Evolutionary conservation across 53 echinoderm and acorn worm species (phyloP), one percentile per base, ranked within the genome.

Genomic region (Pentamera pediparva): DNA sequence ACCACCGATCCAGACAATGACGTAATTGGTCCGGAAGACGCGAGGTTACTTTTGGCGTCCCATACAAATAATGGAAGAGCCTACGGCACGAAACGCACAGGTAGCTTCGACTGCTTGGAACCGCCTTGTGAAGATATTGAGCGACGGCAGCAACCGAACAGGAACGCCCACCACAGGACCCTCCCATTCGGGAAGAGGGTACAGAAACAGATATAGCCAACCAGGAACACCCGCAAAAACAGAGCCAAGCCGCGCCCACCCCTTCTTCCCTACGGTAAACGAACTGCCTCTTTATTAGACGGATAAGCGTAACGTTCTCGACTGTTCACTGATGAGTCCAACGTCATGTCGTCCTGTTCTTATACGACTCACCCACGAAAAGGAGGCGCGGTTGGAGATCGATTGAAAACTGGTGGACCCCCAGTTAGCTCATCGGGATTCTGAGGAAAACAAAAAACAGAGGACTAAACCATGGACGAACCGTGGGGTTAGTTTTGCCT

Each of bases 171-270:
- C 40, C 40, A 39, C 39, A 65, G 65, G 65, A 65, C 65, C 39
- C 65, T 65, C 40, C 65, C 65, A 19, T 65, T 65, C 39, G 65
- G 65, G 21, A 65, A 65, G 25, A 65, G 65, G 39, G 65, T 65
- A 65, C 65, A 65, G 40, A 65, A 41, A 36, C 65, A 65, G 27
- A 22, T 41, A 19, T 39, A 9, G 15, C 25, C 65, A 19, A 65
- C 65, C n/a, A 65, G 65, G 25, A 65, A 65, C 40, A 37, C 67
- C 8, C 41, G 67, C 11, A 67, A n/a, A n/a, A 27, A 39, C 39
- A 67, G 17, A 47, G n/a, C 40, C 26, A n/a, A n/a, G n/a, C n/a
- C n/a, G n/a, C 67, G 28, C 4, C 67, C 40, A 41, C 43, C 41
- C 11, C 67, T 67, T 26, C 67, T 40, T 67, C 67, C 67, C 30